Evolutionary conservation across 2,888 invertebrate genomes (phyloP), one percentile per base, ranked within the genome.

Genomic region (Drosophila subsilvestris): DNA sequence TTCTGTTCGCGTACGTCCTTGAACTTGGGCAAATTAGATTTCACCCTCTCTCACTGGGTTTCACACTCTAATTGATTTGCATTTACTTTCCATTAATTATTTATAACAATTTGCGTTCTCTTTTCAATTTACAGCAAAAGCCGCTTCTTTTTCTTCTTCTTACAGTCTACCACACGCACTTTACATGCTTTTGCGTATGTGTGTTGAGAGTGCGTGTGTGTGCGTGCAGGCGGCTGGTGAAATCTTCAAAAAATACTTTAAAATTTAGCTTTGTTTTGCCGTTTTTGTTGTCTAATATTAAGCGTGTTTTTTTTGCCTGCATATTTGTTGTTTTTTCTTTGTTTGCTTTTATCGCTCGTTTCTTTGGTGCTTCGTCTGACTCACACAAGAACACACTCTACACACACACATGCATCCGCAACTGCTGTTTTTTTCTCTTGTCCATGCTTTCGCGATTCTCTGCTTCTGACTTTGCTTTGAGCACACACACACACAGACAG

Each of bases 21-120:
- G 85, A 88, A 90, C 90, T 89, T 90, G 88, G 57, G 67, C 77
- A 80, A 77, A 78, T 78, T 82, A 75, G 75, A 55, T 44, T 62
- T 72, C 76, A 65, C 63, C 66, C 53, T 72, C 76, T 67, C 63
- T 69, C 53, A 44, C 37, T 54, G 47, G 20, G 49, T 44, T 37
- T 22, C n/a, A 37, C 63, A 58, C 17, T 14, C 29, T 14, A 57
- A 42, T 4, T 42, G 18, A 49, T 43, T 20, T 27, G 20, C 49
- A 67, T 27, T 44, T 37, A 67, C 68, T 48, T 32, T 49, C 43
- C n/a, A 47, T 18, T 37, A 37, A 37, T 29, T 37, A 45, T 42
- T 51, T 20, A 42, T 10, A 62, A 42, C 37, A 48, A 48, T 42
- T 48, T 47, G n/a, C 14, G 48, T 48, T 37, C 14, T 37, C n/a